These are phyloP conservation scores for Alaudala cheleensis DNA, from an alignment of 2,113 vertebrate species.

Conservation along the genomic window DNA sequence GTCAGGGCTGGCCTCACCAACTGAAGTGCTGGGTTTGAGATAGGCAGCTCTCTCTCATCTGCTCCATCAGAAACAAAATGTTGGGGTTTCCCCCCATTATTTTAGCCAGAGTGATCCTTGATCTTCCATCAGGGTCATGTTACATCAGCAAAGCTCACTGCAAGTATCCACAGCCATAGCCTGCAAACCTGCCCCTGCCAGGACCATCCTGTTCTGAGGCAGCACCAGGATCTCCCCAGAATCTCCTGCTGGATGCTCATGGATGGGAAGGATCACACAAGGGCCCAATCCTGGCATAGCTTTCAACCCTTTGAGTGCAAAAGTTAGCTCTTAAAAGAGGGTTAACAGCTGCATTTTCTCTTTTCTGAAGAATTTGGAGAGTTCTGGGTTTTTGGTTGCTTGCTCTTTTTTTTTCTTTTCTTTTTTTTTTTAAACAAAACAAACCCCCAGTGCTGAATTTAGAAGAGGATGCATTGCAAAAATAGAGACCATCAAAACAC, in stretches of 20 bases:
- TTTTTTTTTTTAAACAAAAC: background rate
- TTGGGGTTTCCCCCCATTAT: background rate
- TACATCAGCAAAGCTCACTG: background rate
- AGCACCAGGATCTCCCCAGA: background rate
- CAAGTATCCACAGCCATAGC: background rate
- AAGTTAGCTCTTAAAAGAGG: background rate
- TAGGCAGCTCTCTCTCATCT: background rate
- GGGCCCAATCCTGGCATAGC: background rate
- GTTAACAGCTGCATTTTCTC: background rate
- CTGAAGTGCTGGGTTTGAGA: background rate
- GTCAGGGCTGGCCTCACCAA: background rate
- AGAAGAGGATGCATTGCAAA: background rate
- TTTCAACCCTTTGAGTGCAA: background rate
- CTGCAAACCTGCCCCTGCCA: background rate
- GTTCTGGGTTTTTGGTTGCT: background rate
- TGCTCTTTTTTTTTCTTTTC: background rate
- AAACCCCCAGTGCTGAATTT: background rate
- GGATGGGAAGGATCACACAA: background rate
- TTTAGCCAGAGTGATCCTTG: background rate
- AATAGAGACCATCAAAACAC: background rate
- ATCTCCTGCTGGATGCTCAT: background rate
- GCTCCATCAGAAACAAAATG: background rate
- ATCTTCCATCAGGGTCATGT: background rate
- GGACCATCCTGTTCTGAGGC: background rate
- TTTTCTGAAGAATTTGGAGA: background rate